Conservation (phyloP, 2,113 vertebrate genomes). For the Zosterops hypoxanthus region DNA sequence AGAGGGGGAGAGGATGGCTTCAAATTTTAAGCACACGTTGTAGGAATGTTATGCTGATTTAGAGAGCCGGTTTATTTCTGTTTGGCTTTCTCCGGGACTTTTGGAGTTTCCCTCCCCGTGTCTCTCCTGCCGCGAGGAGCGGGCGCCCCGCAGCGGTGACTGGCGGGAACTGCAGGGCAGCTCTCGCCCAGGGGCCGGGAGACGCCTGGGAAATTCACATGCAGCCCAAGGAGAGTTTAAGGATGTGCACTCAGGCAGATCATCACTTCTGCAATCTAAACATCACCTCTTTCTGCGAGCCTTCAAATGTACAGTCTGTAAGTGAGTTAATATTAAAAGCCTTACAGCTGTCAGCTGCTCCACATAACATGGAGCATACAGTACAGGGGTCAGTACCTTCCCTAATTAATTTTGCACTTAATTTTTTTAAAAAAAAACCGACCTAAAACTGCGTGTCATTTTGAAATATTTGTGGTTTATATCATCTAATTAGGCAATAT, state of each 20-base stretch:
- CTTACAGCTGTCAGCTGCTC: not conserved
- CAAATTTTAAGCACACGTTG: not conserved
- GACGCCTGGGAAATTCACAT: fast-evolving
- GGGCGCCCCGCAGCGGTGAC: not conserved
- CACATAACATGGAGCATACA: fast-evolving
- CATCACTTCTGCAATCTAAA: not conserved
- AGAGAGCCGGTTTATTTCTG: not conserved
- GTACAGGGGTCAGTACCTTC: no score
- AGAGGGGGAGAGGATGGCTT: not conserved
- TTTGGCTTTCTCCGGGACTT: not conserved
- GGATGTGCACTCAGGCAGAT: fast-evolving
- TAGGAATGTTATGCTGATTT: not conserved
- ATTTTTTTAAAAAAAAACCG: not conserved
- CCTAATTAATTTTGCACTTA: not conserved
- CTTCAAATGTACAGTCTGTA: not conserved
- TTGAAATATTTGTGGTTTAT: not conserved
- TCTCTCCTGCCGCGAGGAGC: not conserved
- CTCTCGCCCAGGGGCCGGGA: fast-evolving
- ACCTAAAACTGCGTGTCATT: fast-evolving
- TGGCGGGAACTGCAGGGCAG: not conserved
- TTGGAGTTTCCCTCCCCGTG: fast-evolving
- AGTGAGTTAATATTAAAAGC: not conserved
- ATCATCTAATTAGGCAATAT: not conserved
- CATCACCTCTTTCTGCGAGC: not conserved
- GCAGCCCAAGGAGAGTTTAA: fast-evolving